phyloP scores from a whole-genome alignment of 2,113 vertebrate species.

The Plectropomus leopardus region DNA sequence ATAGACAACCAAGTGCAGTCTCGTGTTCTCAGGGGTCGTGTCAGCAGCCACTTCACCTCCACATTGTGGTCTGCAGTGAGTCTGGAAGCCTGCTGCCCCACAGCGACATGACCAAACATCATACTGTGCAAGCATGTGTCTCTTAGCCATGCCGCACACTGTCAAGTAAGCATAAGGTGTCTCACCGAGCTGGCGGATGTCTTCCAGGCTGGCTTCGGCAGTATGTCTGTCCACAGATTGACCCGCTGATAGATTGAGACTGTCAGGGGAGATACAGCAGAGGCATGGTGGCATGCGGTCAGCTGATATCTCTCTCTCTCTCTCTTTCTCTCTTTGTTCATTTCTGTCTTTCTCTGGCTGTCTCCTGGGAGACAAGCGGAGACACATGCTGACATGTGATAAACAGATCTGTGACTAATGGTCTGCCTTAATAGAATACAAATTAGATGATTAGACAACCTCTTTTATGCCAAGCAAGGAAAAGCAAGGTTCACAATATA shows the following conservation, averaged over 20 bases:
- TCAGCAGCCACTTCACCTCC: slow-evolving; percentile 10
- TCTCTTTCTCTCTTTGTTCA: slow-evolving; percentile 35
- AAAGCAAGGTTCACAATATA: slow-evolving; percentile 24
- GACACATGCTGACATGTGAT: slow-evolving; percentile 68
- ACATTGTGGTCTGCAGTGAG: slow-evolving; percentile 19
- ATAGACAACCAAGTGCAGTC: neutral
- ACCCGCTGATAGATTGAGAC: slow-evolving; percentile 53
- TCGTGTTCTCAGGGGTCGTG: neutral
- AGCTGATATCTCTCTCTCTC: slow-evolving; percentile 48
- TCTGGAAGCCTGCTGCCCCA: slow-evolving; percentile 32
- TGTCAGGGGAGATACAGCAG: slow-evolving; percentile 46
- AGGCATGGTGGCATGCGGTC: slow-evolving; percentile 56
- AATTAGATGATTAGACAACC: slow-evolving; percentile 64
- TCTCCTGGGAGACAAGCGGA: slow-evolving; percentile 55
- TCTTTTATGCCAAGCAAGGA: slow-evolving; percentile 40
- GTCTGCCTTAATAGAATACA: slow-evolving; percentile 66
- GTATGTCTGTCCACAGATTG: slow-evolving; percentile 64
- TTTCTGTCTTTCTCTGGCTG: slow-evolving; percentile 24
- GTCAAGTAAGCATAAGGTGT: slow-evolving; percentile 49
- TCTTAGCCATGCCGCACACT: slow-evolving; percentile 26
- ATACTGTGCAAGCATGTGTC: slow-evolving; percentile 69
- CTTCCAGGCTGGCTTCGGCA: slow-evolving; percentile 47
- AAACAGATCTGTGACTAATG: slow-evolving; percentile 72
- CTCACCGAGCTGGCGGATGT: slow-evolving; percentile 57
- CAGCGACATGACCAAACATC: slow-evolving; percentile 44